Evolutionary conservation across 1,140 invertebrate species (phyloP).

Genomic region (Agrilus planipennis): DNA sequence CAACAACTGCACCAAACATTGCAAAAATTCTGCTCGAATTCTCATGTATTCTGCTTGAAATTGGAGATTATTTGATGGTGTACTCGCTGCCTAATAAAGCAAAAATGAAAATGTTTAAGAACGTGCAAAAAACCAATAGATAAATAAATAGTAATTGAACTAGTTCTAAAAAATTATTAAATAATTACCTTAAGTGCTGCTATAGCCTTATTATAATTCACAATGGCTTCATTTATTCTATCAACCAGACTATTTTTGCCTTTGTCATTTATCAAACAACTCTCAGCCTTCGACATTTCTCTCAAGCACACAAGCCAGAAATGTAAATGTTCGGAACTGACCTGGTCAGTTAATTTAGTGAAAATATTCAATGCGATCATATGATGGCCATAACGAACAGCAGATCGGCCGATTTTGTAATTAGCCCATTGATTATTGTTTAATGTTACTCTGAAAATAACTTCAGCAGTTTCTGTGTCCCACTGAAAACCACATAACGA

Average conservation of each 20-base stretch:
- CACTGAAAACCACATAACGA: slow-evolving; percentile 54
- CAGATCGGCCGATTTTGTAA: slow-evolving; percentile 77
- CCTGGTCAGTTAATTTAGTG: slow-evolving; percentile 52
- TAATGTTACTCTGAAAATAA: slow-evolving; percentile 44
- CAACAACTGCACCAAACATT: slow-evolving; percentile 60
- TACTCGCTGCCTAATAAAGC: slow-evolving; percentile 47
- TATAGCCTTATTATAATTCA: slow-evolving; percentile 46
- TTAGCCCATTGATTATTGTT: slow-evolving; percentile 67
- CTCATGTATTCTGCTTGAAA: slow-evolving; percentile 72
- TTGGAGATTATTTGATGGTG: slow-evolving; percentile 50
- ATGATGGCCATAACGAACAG: slow-evolving; percentile 74
- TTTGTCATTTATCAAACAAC: slow-evolving; percentile 12
- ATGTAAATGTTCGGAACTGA: slow-evolving; percentile 80
- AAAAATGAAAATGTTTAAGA: background rate
- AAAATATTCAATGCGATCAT: slow-evolving; percentile 57
- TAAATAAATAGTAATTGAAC: background rate
- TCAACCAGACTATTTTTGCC: slow-evolving; percentile 37
- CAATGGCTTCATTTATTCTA: slow-evolving; percentile 47
- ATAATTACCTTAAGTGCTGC: slow-evolving; percentile 49
- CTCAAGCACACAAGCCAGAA: slow-evolving; percentile 78
- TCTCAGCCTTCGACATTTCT: slow-evolving; percentile 54
- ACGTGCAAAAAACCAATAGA: background rate
- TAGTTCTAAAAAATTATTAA: slow-evolving; percentile 4
- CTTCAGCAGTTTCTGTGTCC: slow-evolving; percentile 44
- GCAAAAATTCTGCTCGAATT: slow-evolving; percentile 63